Evolutionary conservation across 2,888 invertebrate genomes (phyloP).

Genomic region (Phortica magna): DNA sequence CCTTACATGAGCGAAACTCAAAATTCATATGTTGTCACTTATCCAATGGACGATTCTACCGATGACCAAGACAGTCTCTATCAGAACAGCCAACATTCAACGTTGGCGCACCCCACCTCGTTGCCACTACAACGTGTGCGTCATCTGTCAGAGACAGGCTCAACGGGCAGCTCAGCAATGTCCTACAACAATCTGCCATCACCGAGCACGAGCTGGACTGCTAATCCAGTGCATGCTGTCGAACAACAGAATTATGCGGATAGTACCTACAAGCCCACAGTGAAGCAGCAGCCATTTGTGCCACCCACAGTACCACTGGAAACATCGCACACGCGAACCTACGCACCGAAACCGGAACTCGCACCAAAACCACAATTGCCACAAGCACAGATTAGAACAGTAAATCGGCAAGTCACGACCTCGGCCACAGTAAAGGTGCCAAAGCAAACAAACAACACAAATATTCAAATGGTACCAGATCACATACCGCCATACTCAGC

Average conservation of each 20-base stretch:
- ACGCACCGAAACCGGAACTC: constrained; percentile 52
- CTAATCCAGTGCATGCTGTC: constrained; percentile 63
- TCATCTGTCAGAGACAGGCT: constrained; percentile 63
- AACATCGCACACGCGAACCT: neutral
- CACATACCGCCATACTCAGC: neutral
- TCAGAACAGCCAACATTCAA: constrained; percentile 33
- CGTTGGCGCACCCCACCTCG: constrained; percentile 31
- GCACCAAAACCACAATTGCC: constrained; percentile 51
- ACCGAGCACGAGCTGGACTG: constrained; percentile 67
- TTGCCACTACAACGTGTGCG: constrained; percentile 54
- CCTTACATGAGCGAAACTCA: constrained; percentile 65
- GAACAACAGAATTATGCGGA: constrained; percentile 24
- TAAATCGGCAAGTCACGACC: neutral
- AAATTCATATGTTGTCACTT: constrained; percentile 68
- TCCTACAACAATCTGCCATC: constrained; percentile 58
- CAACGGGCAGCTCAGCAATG: constrained; percentile 61
- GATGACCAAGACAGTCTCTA: constrained; percentile 60
- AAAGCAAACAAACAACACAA: neutral
- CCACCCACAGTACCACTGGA: neutral
- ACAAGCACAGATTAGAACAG: constrained; percentile 41
- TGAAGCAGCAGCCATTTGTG: constrained; percentile 1
- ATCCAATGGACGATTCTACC: constrained; percentile 65
- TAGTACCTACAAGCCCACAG: neutral
- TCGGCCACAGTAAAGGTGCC: neutral
- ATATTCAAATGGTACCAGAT: neutral